Evolutionary conservation across 2,797 vertebrate genomes (phyloP), one percentile per base, ranked within the genome.

Genomic region (Coregonus ussuriensis): DNA sequence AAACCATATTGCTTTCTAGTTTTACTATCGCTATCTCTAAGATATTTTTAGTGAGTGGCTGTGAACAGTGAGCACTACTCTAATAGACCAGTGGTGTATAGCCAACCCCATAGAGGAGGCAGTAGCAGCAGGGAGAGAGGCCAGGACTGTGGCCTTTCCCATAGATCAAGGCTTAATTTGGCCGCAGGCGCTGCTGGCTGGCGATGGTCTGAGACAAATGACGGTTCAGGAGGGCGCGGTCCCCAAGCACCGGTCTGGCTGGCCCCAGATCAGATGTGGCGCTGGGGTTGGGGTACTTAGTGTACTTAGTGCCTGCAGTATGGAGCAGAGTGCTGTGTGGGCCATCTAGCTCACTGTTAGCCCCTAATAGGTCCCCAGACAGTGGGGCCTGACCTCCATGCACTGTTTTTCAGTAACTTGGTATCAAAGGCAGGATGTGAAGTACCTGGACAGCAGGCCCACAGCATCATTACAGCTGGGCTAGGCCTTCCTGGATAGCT

Each of bases 331-430:
- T 74, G 71, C 70, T 77, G 71, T 77, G 73, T 77, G 81, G 85
- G 85, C 84, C 87, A 13, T 29, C 86, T 79, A 35, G 79, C 84
- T 65, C 25, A 65, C 62, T 65, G 21, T 65, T 31, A 25, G 62
- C 86, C 76, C 71, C 89, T 94, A 94, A 95, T 93, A 90, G 91
- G 87, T 93, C 93, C 91, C 91, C 73, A 88, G 93, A 91, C 88
- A 81, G 79, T 79, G 83, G 59, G 82, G 83, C 80, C 86, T 93
- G 92, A 93, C 93, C 91, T 89, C 63, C 6, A 29, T 78, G 56
- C 33, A 31, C 33, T 69, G 67, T 18, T 33, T 69, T 37, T 18
- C 67, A 35, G 6, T 37, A 15, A 69, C 67, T 37, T 37, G 31
- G 3, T n/a, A 65, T 14, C 62, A 6, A 13, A 16, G 67, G 31